Evolutionary conservation across 2,113 vertebrate species (phyloP).

Genomic region (Hylia prasina): DNA sequence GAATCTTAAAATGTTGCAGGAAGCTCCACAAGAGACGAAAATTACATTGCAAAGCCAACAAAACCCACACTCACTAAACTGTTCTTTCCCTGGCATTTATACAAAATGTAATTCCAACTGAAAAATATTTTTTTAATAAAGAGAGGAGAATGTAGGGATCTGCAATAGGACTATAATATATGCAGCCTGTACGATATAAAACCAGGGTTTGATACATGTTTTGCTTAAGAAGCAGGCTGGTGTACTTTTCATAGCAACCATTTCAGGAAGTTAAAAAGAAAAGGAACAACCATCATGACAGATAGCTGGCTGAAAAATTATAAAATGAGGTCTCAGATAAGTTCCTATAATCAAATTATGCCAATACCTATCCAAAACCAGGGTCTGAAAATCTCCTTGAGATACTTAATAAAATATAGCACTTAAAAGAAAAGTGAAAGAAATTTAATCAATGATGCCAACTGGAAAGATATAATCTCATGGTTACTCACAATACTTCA

Average conservation of each 20-base stretch:
- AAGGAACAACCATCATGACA: not conserved
- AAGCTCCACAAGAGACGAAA: not conserved
- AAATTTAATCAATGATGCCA: not conserved
- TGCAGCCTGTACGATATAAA: not conserved
- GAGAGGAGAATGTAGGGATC: not conserved
- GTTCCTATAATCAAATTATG: not conserved
- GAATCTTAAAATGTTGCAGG: rapidly evolving
- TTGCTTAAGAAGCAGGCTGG: not conserved
- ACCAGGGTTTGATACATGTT: not conserved
- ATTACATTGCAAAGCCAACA: not conserved
- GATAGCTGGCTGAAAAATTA: not conserved
- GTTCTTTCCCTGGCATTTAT: not conserved
- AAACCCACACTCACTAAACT: not conserved
- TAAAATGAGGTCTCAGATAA: not conserved
- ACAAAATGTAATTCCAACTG: not conserved
- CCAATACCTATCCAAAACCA: not conserved
- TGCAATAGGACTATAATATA: not conserved
- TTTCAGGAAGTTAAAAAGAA: not conserved
- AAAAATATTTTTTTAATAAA: not conserved
- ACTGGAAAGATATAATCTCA: not conserved
- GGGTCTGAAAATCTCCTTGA: not conserved
- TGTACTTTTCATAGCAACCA: not conserved
- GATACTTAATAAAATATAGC: not conserved
- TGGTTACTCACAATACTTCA: not conserved
- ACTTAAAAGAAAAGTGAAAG: not conserved